Conservation (phyloP, 2,797 vertebrate genomes). For the Galago senegalensis region DNA sequence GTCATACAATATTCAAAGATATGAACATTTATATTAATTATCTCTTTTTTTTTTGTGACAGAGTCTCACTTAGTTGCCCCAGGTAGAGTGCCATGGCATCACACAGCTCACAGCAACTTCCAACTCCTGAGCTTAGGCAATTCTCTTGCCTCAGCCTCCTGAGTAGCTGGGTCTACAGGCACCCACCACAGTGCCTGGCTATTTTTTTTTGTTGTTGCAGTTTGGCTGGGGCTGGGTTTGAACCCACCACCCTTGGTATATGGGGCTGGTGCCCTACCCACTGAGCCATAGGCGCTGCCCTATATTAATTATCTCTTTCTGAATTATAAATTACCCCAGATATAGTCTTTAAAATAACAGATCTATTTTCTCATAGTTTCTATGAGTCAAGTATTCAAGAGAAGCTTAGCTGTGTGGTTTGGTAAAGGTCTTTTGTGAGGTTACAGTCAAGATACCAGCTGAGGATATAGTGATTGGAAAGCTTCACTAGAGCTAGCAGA, state of each 20-base stretch:
- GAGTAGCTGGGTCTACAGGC: too few species aligned
- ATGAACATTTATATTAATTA: background rate
- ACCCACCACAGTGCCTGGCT: too few species aligned
- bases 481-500: background rate
- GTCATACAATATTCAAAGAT: background rate
- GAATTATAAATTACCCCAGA: background rate
- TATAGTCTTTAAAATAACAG: background rate
- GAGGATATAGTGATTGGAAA: background rate
- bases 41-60: background rate
- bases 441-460: background rate
- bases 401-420: background rate
- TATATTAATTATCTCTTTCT: constrained; percentile 7
- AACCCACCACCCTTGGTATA: too few species aligned
- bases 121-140: too few species aligned
- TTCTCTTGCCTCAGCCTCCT: too few species aligned
- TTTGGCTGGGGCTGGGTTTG: too few species aligned
- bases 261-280: too few species aligned
- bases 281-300: too few species aligned
- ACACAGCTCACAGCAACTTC: too few species aligned
- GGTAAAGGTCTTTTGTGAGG: background rate
- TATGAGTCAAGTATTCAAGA: background rate
- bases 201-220: too few species aligned
- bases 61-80: too few species aligned
- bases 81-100: too few species aligned
- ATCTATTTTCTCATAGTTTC: background rate